Percentiles rank a stretch among this genome's conserved stretches.
Conservation (phyloP, 2,888 invertebrate genomes). For the Drosophila testacea region DNA sequence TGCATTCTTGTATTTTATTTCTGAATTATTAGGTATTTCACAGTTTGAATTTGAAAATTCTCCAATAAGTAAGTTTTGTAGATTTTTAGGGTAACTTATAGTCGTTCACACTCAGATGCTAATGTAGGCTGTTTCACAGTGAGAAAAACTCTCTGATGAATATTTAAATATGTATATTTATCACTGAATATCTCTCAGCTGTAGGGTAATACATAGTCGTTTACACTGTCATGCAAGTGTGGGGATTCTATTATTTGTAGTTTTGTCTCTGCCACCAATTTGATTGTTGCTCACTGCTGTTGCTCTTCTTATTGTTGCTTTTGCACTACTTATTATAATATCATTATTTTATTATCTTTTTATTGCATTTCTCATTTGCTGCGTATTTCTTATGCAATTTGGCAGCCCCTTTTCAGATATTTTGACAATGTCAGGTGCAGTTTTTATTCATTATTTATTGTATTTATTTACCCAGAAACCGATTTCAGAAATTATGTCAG, state of each 20-base stretch:
- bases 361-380: slow-evolving; percentile 36
- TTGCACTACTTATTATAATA: slow-evolving; percentile 36
- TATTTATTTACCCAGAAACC: slow-evolving; percentile 23
- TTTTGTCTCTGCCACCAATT: slow-evolving; percentile 19
- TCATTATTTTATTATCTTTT: slow-evolving; percentile 51
- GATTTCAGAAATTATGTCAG: slow-evolving; percentile 70
- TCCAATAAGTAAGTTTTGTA: too few species aligned
- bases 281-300: slow-evolving; percentile 36
- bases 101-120: too few species aligned
- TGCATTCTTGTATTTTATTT: too few species aligned
- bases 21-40: too few species aligned
- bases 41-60: too few species aligned
- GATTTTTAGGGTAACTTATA: too few species aligned
- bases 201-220: slow-evolving; percentile 19
- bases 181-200: too few species aligned
- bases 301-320: slow-evolving; percentile 13
- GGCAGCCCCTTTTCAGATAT: slow-evolving; percentile 18
- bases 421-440: slow-evolving; percentile 80
- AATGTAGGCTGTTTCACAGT: too few species aligned
- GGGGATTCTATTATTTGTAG: neutral
- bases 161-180: too few species aligned
- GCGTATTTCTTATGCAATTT: slow-evolving; percentile 66
- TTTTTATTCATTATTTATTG: slow-evolving; percentile 26
- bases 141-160: too few species aligned
- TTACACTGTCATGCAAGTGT: neutral